Evolutionary conservation across 2,797 vertebrate species (phyloP), one percentile per base, ranked within the genome.

Genomic region (Danio choprae): DNA sequence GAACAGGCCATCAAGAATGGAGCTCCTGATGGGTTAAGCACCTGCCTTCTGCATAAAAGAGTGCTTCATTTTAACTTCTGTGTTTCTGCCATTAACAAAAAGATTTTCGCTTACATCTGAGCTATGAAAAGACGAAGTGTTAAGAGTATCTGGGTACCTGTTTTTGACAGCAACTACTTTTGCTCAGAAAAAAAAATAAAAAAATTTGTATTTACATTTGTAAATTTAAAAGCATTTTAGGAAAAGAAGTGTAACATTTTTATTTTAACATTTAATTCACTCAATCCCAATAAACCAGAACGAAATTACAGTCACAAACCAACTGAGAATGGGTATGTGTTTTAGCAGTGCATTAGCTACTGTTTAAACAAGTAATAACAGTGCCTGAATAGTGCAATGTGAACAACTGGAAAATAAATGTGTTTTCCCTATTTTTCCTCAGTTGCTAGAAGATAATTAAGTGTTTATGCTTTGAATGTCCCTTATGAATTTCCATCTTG

Each of bases 381-480:
- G n/a, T 44, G 46, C 50, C 7, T 74, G 63, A 50, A 53, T 20
- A 22, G 44, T 67, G 40, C 62, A 69, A 62, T 62, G 48, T 41
- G 5, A 68, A 80, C 58, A 58, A 44, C 59, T 38, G 38, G 59
- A 56, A 44, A 67, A 58, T 53, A 29, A 76, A 53, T 75, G 59
- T 63, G 59, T 76, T 62, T 74, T 40, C 58, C 43, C 18, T 64
- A 41, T 51, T 76, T 73, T 74, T 58, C 58, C 18, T 69, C 55
- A 74, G 56, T 77, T 77, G 79, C 77, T 74, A 81, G 65, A 72
- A 75, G 58, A 85, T 74, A 86, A 79, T 84, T 43, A 69, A 62
- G 74, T 56, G 20, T 68, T 55, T 79, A 69, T 62, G 68, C 36
- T 44, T 71, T 77, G 60, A 71, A 74, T 4, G 44, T 64, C 79